These are phyloP conservation scores for Hyalella azteca DNA, from an alignment of 2,888 invertebrate species.

Conservation along the genomic window DNA sequence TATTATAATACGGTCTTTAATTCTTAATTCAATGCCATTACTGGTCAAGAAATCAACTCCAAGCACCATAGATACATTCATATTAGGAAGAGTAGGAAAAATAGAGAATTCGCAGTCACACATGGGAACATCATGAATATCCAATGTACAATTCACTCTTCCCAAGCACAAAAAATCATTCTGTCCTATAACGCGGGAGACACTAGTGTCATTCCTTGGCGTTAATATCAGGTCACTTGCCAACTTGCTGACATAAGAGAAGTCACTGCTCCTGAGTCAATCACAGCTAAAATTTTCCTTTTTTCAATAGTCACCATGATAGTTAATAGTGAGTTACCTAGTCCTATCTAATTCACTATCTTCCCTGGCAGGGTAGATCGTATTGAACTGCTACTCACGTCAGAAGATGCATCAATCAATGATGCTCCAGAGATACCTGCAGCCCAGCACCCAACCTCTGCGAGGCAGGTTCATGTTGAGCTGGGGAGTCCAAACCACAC, in stretches of 20 bases:
- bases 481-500: too few relatives aligned
- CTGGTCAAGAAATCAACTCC: too few relatives aligned
- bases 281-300: not conserved
- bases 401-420: too few relatives aligned
- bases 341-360: not conserved
- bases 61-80: too few relatives aligned
- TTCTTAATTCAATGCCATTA: too few relatives aligned
- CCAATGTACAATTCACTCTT: not conserved
- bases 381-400: not conserved
- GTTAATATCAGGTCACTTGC: not conserved
- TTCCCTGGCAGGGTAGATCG: not conserved
- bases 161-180: not conserved
- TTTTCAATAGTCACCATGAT: not conserved
- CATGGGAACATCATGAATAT: not conserved
- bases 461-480: too few relatives aligned
- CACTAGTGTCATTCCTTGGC: not conserved
- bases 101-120: not conserved
- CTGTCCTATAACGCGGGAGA: too few relatives aligned
- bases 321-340: not conserved
- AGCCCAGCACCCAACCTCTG: too few relatives aligned
- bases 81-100: not conserved
- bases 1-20: too few relatives aligned
- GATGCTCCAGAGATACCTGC: too few relatives aligned
- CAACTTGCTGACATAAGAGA: not conserved
- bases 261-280: not conserved